Evolutionary conservation across 2,797 vertebrate genomes (phyloP), one percentile per base, ranked within the genome.

Genomic region (Gallinago stenura): DNA sequence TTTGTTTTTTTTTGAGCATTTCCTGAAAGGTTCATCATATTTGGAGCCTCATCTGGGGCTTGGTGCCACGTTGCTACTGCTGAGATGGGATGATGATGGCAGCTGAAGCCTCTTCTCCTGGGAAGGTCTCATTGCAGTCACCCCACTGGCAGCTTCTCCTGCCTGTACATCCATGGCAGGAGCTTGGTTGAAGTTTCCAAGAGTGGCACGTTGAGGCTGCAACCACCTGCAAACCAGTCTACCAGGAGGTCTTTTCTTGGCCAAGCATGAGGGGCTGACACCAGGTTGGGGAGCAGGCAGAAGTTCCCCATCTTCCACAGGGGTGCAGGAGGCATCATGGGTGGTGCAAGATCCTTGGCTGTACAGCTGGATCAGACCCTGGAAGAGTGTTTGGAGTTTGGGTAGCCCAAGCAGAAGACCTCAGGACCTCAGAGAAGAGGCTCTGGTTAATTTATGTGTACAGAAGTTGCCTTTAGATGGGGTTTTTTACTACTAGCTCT

Each of bases 1-100:
- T 45, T 0, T 46, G 45, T 6, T 10, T 2, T 24, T 24, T 58
- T n/a, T n/a, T 35, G 4, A 57, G 39, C 3, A 0, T 33, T 92
- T 88, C 33, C 56, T 4, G 9, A 72, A 45, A 53, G 37, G 18
- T 50, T 86, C 30, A 1, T 37, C 15, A 1, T 7, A 2, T 8
- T 10, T 35, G 8, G 37, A 12, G 19, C 25, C 33, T 92, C 53
- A n/a, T 75, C 25, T 60, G 46, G 39, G 39, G 60, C 48, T 73
- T 73, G 85, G 24, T 2, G 4, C 46, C 1, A 0, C 18, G 19
- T 66, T 3, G 2, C 28, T 61, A 39, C 53, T 71, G 57, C 62
- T 69, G 77, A 45, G 90, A 51, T 0, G 3, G 19, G 50, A 30
- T 64, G 76, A 31, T 71, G 80, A 20, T 26, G n/a, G 13, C 2